Conservation (phyloP, 2,797 vertebrate species). For the Schizopygopsis malacanthus region DNA sequence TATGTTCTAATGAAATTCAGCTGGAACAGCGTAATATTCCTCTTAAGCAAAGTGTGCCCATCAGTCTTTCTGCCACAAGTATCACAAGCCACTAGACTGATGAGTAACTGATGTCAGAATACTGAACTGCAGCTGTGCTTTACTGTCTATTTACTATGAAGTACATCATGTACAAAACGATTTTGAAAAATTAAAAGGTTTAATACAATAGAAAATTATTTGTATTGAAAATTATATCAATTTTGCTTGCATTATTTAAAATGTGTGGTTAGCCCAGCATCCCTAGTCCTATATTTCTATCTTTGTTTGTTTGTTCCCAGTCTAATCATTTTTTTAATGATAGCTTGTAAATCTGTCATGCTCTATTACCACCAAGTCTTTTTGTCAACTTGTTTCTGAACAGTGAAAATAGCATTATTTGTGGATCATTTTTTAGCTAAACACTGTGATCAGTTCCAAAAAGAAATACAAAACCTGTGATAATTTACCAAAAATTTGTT, state of each 20-base stretch:
- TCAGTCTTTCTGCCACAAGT: constrained; percentile 10
- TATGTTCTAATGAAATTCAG: constrained; percentile 9
- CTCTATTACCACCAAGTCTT: not conserved
- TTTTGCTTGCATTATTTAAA: not conserved
- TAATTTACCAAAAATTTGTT: not conserved
- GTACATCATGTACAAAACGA: not conserved
- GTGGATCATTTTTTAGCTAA: not conserved
- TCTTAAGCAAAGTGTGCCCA: constrained; percentile 23
- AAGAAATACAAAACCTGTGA: not conserved
- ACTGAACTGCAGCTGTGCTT: not conserved
- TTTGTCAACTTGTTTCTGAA: not conserved
- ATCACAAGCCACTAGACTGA: not conserved
- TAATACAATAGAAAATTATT: not conserved
- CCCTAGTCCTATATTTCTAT: not conserved
- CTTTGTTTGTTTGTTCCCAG: not conserved
- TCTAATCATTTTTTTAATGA: not conserved
- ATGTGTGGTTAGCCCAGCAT: not conserved
- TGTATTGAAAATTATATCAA: not conserved
- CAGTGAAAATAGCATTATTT: not conserved
- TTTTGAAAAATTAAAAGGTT: not conserved
- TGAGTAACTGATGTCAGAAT: not conserved
- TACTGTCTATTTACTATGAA: not conserved
- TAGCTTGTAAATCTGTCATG: not conserved
- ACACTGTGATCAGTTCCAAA: not conserved
- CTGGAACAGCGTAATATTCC: not conserved